These are phyloP conservation scores for Metacarcinus magister DNA, from an alignment of 2,888 invertebrate species.

Conservation along the genomic window DNA sequence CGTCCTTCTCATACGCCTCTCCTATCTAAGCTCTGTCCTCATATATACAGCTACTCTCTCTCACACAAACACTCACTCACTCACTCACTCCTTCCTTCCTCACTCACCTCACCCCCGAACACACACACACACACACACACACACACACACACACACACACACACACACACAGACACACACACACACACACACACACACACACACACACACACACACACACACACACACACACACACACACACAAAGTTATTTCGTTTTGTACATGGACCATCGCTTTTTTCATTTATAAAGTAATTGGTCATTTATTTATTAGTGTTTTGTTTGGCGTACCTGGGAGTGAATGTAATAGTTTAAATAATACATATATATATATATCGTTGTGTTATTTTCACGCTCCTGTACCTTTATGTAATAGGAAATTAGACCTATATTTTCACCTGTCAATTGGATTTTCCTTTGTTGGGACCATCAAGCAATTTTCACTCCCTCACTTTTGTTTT, in stretches of 20 bases:
- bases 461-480: not conserved
- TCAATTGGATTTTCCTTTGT: not conserved
- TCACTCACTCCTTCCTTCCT: not conserved
- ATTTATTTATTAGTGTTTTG: slow-evolving; percentile 26
- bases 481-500: not conserved
- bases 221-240: not conserved
- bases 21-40: not conserved
- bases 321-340: not conserved
- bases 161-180: not conserved
- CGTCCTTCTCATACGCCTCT: not conserved
- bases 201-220: slow-evolving; percentile 4
- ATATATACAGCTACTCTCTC: not conserved
- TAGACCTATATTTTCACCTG: not conserved
- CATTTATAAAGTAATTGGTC: not conserved
- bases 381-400: not conserved
- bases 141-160: slow-evolving; percentile 2
- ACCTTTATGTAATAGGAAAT: not conserved
- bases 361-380: not conserved
- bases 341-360: slow-evolving; percentile 5
- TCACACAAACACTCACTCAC: not conserved
- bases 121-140: not conserved
- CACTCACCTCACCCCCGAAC: not conserved
- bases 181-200: slow-evolving; percentile 2
- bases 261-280: slow-evolving; percentile 21
- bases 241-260: not conserved